Evolutionary conservation across 2,888 invertebrate species (phyloP).

Genomic region (Rhaphigaster nebulosa): DNA sequence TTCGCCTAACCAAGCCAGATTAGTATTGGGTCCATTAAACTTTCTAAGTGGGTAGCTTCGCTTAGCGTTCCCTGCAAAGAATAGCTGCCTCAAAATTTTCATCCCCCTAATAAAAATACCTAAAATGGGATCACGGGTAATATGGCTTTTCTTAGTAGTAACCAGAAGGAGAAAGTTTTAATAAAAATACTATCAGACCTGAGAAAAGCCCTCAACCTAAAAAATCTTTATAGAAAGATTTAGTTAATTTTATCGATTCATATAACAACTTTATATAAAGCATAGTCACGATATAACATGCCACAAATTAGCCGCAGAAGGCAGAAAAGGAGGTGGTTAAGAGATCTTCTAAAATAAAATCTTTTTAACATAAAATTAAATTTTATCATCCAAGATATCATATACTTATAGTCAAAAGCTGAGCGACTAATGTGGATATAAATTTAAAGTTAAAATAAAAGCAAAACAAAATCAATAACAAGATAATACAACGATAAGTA

Average conservation of each 20-base stretch:
- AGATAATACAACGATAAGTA: no score
- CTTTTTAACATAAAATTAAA: not conserved
- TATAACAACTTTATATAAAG: no score
- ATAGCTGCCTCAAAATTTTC: slow-evolving; percentile 20
- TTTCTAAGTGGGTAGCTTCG: slow-evolving; percentile 35
- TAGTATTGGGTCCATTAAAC: slow-evolving; percentile 35
- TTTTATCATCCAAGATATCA: no score
- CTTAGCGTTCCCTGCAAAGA: not conserved
- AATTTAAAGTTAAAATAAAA: no score
- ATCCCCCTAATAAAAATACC: slow-evolving; percentile 35
- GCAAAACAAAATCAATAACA: no score
- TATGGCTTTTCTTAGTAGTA: not conserved
- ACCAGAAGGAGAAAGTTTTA: not conserved
- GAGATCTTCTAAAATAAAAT: no score
- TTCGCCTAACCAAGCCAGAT: slow-evolving; percentile 25
- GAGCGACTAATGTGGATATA: no score
- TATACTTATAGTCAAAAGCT: no score
- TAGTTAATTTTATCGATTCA: no score
- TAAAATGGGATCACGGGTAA: slow-evolving; percentile 2
- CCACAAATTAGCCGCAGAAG: no score
- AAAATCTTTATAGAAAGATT: not conserved
- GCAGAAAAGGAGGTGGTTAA: no score
- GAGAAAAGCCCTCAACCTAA: not conserved
- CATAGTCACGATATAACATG: no score
- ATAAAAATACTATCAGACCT: not conserved